A percentile compares a stretch with the other conserved stretches of the same genome.
phyloP scores from a whole-genome alignment of 1,140 invertebrate genomes.

The Drosophila ananassae region DNA sequence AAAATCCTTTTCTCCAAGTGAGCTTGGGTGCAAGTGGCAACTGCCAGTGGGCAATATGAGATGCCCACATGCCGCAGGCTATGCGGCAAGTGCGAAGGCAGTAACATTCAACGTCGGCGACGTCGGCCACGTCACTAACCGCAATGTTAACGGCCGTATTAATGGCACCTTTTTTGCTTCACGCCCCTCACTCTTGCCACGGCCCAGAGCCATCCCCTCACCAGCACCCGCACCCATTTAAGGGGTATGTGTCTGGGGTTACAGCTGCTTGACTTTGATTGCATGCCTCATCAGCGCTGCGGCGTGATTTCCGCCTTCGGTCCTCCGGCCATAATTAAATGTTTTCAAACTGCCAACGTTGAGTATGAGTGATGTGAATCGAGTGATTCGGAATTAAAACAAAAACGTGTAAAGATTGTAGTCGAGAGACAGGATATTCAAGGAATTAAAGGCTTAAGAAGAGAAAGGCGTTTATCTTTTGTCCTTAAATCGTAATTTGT shows the following conservation, averaged over 20 bases:
- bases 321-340: constrained; percentile 54
- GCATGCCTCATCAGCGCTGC: constrained; percentile 52
- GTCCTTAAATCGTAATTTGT: too few species aligned
- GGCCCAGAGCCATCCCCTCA: not conserved
- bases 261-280: constrained; percentile 74
- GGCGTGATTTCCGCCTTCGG: constrained; percentile 39
- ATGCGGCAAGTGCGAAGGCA: constrained; percentile 50
- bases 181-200: not conserved
- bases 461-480: not conserved
- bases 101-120: constrained; percentile 31
- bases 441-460: not conserved
- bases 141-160: constrained; percentile 77
- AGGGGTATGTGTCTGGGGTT: constrained; percentile 55
- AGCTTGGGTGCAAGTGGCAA: constrained; percentile 44
- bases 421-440: not conserved
- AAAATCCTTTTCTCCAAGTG: not conserved
- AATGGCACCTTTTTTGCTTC: constrained; percentile 60
- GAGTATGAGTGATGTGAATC: constrained; percentile 39
- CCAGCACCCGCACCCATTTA: not conserved
- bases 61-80: constrained; percentile 19
- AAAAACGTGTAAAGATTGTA: not conserved
- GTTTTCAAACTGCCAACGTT: constrained; percentile 24
- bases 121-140: constrained; percentile 55
- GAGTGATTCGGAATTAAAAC: not conserved
- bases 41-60: constrained; percentile 35